These are phyloP conservation scores for Strix uralensis DNA, from an alignment of 2,113 vertebrate species.

Conservation along the genomic window DNA sequence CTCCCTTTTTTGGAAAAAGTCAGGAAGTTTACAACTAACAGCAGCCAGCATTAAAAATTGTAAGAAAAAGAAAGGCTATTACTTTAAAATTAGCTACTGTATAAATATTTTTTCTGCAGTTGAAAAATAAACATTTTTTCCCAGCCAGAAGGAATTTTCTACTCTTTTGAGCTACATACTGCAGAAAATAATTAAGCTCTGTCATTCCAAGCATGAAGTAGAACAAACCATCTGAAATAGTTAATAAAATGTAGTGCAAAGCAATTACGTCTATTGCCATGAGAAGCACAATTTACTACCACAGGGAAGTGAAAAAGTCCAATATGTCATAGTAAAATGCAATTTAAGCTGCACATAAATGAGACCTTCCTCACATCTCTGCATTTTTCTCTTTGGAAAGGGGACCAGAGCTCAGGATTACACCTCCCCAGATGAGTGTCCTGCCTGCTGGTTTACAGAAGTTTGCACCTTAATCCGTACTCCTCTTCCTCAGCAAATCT, in stretches of 20 bases:
- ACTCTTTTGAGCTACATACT: background rate
- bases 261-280: conserved; percentile 18
- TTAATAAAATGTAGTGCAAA: conserved; percentile 22
- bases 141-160: background rate
- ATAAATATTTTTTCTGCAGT: background rate
- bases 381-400: background rate
- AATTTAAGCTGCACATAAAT: conserved; percentile 8
- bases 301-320: background rate
- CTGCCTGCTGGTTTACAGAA: background rate
- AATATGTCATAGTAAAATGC: conserved; percentile 4
- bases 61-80: background rate
- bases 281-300: conserved; percentile 10
- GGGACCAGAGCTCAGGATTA: background rate
- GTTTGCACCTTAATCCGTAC: background rate
- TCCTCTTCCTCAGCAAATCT: background rate
- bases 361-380: background rate
- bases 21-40: background rate
- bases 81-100: background rate
- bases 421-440: background rate
- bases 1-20: background rate
- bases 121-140: background rate
- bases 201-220: background rate
- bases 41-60: background rate
- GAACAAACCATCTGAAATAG: conserved; percentile 3
- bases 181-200: background rate